phyloP scores from a whole-genome alignment of 2,113 vertebrate genomes.

The Penelope pileata region DNA sequence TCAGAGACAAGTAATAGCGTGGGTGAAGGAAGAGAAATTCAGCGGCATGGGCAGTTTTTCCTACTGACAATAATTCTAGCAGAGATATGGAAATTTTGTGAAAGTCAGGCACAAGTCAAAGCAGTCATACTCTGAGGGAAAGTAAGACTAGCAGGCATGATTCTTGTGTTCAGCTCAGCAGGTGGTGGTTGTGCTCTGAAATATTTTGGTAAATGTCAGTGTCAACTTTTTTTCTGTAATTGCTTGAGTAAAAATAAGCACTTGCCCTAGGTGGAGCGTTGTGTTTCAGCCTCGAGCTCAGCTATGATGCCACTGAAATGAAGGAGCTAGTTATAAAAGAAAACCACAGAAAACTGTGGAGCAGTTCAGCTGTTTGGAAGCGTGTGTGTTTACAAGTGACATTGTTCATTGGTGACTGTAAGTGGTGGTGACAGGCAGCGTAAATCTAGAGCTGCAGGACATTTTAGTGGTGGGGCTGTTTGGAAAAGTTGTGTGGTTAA shows the following conservation, averaged over 20 bases:
- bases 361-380: not conserved
- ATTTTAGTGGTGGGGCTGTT: not conserved
- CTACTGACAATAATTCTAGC: not conserved
- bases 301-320: slow-evolving; percentile 12
- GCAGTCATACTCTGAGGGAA: not conserved
- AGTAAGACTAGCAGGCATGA: not conserved
- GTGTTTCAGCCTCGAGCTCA: slow-evolving; percentile 9
- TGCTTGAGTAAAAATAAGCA: slow-evolving; percentile 56
- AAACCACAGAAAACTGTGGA: slow-evolving; percentile 8
- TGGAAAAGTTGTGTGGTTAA: slow-evolving; percentile 33
- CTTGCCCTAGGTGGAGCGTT: slow-evolving; percentile 15
- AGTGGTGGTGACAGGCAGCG: not conserved
- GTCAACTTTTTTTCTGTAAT: slow-evolving; percentile 37
- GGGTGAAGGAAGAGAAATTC: not conserved
- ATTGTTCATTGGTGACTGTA: not conserved
- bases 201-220: slow-evolving; percentile 59
- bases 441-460: not conserved
- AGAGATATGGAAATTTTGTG: not conserved
- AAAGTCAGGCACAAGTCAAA: not conserved
- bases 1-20: not conserved
- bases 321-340: not conserved
- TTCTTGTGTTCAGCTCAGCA: not conserved
- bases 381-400: not conserved
- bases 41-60: not conserved
- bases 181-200: slow-evolving; percentile 15